Evolutionary conservation across 2,797 vertebrate genomes (phyloP).

Genomic region (Sebastes flavidus): DNA sequence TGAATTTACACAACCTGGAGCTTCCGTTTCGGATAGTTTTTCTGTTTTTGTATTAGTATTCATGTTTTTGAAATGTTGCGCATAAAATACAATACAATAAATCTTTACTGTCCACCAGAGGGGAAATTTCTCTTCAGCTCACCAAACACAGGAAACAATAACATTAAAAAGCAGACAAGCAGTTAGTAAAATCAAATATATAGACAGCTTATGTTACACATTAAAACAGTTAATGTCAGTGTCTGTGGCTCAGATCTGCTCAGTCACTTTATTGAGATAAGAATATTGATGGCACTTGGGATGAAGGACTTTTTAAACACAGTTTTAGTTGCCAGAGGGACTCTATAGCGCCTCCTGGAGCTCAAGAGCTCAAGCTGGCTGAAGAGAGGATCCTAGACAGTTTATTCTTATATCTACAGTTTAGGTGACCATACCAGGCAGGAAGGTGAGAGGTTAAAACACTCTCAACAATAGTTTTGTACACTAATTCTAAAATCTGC

Average conservation of each 20-base stretch:
- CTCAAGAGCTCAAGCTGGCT: not conserved
- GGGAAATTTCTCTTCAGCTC: fast-evolving
- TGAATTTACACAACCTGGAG: slow-evolving; percentile 7
- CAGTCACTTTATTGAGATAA: not conserved
- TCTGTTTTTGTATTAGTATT: not conserved
- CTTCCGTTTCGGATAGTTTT: not conserved
- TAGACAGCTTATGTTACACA: not conserved
- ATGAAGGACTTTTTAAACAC: not conserved
- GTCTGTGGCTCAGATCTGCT: no score
- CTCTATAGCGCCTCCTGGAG: not conserved
- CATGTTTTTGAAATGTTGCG: not conserved
- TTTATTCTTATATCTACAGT: no score
- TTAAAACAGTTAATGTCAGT: not conserved
- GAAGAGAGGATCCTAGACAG: no score
- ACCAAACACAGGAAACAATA: not conserved
- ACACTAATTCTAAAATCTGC: no score
- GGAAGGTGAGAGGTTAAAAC: no score
- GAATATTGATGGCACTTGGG: not conserved
- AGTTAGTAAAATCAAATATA: fast-evolving
- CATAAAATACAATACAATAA: not conserved
- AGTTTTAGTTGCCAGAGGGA: not conserved
- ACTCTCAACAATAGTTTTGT: no score
- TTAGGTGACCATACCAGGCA: no score
- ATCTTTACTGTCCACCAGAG: no score
- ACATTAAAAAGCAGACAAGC: not conserved